A percentile compares a stretch with the other conserved stretches of the same genome.
Evolutionary conservation across 1,140 invertebrate genomes (phyloP).

Genomic region (Eupristina koningsbergeri): DNA sequence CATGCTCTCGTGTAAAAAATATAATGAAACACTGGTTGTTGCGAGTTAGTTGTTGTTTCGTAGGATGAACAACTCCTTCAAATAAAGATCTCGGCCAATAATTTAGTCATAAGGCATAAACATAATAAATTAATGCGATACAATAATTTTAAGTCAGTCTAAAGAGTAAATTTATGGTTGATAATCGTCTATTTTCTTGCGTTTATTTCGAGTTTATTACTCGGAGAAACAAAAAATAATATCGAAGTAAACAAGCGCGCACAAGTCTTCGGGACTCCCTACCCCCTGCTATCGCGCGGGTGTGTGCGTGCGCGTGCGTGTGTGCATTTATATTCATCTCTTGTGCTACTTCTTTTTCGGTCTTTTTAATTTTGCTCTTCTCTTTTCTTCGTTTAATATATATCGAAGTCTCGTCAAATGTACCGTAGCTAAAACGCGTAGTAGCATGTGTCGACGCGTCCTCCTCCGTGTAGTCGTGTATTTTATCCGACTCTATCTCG

Average conservation of each 20-base stretch:
- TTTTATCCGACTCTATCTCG: background rate
- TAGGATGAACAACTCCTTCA: too few species aligned
- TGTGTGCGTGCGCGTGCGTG: background rate
- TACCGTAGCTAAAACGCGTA: conserved; percentile 54
- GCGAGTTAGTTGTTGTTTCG: too few species aligned
- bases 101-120: too few species aligned
- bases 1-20: too few species aligned
- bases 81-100: too few species aligned
- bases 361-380: background rate
- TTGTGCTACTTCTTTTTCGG: conserved; percentile 2
- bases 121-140: too few species aligned
- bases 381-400: conserved; percentile 1
- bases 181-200: background rate
- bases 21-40: too few species aligned
- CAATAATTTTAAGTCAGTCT: background rate
- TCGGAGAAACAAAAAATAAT: background rate
- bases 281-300: background rate
- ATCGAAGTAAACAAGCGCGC: conserved; percentile 22
- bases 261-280: too few species aligned
- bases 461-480: too few species aligned
- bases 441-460: background rate
- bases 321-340: background rate
- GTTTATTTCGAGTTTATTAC: conserved; percentile 1
- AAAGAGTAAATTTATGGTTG: background rate
- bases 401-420: conserved; percentile 58